These are phyloP conservation scores for Echinometra lucunter DNA, from an alignment of 53 echinoderm and acorn worm genomes.

Conservation along the genomic window DNA sequence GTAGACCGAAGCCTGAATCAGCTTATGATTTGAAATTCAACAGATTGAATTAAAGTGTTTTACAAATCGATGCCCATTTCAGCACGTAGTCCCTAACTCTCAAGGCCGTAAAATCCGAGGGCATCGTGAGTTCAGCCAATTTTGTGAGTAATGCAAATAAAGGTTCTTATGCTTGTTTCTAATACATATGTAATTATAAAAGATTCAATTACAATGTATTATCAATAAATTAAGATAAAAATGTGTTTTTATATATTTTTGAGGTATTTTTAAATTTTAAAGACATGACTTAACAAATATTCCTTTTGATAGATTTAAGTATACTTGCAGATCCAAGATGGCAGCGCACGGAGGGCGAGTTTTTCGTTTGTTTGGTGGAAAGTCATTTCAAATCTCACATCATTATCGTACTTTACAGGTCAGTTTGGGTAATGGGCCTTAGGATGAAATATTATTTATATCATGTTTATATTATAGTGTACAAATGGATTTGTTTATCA, in stretches of 20 bases:
- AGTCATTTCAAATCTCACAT: background rate
- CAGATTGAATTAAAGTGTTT: background rate
- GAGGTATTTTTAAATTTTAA: too few relatives aligned
- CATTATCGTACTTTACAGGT: background rate
- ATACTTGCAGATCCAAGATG: slow-evolving; percentile 18
- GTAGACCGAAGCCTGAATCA: background rate
- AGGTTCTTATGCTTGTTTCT: background rate
- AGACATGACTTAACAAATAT: background rate
- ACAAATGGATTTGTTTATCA: too few relatives aligned
- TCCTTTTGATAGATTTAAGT: background rate
- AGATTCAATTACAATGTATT: background rate
- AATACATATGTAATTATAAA: background rate
- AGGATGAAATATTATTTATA: too few relatives aligned
- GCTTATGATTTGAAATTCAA: background rate
- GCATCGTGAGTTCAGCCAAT: background rate
- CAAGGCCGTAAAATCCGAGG: background rate
- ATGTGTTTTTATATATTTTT: background rate
- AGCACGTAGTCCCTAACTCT: background rate
- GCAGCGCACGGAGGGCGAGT: slow-evolving; percentile 44
- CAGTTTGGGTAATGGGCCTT: background rate
- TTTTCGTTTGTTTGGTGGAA: background rate
- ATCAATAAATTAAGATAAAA: background rate
- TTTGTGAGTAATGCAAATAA: background rate
- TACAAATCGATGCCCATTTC: background rate
- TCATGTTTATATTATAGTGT: too few relatives aligned